Conservation (phyloP, 2,888 invertebrate species). For the Choreutis nemorana region DNA sequence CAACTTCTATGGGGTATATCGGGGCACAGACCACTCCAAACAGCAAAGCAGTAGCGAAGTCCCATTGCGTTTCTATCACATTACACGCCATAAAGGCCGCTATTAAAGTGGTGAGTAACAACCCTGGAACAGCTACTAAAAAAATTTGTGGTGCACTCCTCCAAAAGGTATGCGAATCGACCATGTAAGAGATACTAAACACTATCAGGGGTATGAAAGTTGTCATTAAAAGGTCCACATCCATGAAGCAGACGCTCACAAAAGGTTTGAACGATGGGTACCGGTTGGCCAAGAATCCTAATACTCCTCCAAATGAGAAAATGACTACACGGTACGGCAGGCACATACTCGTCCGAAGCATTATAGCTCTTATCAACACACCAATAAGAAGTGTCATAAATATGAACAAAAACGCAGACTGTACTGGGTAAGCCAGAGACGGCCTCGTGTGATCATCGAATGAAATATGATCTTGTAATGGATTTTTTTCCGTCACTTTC, state of each 20-base stretch:
- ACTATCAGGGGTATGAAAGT: conserved; percentile 38
- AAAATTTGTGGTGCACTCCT: conserved; percentile 43
- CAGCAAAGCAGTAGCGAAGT: conserved; percentile 32
- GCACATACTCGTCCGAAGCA: conserved; percentile 35
- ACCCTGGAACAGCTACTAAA: conserved; percentile 40
- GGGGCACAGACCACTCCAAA: conserved; percentile 49
- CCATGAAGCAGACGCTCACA: conserved; percentile 36
- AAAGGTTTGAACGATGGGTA: conserved; percentile 36
- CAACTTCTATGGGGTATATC: conserved; percentile 49
- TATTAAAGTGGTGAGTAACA: conserved; percentile 35
- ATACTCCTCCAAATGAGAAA: conserved; percentile 41
- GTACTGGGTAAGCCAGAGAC: conserved; percentile 30
- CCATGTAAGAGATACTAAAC: conserved; percentile 44
- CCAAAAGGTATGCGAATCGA: conserved; percentile 50
- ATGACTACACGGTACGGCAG: conserved; percentile 46
- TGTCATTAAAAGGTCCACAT: conserved; percentile 33
- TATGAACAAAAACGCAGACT: conserved; percentile 34
- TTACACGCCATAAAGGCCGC: conserved; percentile 42
- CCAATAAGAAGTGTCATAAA: conserved; percentile 36
- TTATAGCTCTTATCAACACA: conserved; percentile 33
- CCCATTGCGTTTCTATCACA: conserved; percentile 42
- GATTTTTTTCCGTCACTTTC: conserved; percentile 16
- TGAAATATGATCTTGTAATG: too few relatives aligned
- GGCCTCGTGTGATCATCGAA: conserved; percentile 25
- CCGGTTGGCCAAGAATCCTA: conserved; percentile 35